phyloP scores from a whole-genome alignment of 1,140 invertebrate species.

The Linepithema humile region DNA sequence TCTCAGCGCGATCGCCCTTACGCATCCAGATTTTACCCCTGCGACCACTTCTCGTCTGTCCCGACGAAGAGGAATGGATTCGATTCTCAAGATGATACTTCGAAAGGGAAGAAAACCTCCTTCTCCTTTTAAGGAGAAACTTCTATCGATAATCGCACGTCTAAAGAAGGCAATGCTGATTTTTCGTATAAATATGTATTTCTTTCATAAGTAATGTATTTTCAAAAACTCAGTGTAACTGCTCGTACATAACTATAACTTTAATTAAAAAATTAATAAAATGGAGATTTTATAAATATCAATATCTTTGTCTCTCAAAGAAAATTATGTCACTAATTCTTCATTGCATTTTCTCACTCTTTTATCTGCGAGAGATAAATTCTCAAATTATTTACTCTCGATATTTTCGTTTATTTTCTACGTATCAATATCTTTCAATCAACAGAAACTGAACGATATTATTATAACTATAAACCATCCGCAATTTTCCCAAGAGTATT shows the following conservation, averaged over 20 bases:
- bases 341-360: not conserved
- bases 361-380: not conserved
- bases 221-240: not conserved
- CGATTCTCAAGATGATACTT: conserved; percentile 45
- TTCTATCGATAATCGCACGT: not conserved
- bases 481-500: conserved; percentile 35
- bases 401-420: not conserved
- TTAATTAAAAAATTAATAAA: not conserved
- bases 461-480: conserved; percentile 28
- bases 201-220: not conserved
- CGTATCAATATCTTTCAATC: conserved; percentile 29
- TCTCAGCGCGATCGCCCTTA: conserved; percentile 66
- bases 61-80: conserved; percentile 21
- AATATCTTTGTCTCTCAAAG: not conserved
- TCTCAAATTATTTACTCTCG: not conserved
- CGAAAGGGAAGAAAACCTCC: not conserved
- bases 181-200: not conserved
- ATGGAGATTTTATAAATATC: conserved; percentile 1
- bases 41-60: conserved; percentile 66
- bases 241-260: not conserved
- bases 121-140: not conserved
- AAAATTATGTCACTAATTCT: not conserved
- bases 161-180: not conserved
- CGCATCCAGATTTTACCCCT: conserved; percentile 71
- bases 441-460: conserved; percentile 27